Percentiles rank a stretch among this genome's conserved stretches.
phyloP scores from a whole-genome alignment of 1,140 invertebrate species.

The Penaeus indicus region DNA sequence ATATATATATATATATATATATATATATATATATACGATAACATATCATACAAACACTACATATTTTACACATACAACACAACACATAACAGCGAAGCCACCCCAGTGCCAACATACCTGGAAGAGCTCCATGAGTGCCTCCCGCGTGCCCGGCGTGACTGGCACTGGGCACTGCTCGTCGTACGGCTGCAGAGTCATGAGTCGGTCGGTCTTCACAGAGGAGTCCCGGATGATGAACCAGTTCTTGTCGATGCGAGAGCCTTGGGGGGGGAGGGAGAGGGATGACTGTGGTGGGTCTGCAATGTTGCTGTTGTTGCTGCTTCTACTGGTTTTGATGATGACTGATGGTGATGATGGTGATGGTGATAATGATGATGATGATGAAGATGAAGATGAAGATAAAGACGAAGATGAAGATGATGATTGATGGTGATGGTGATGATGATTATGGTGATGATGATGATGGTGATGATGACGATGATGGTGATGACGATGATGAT shows the following conservation, averaged over 20 bases:
- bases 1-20: too few relatives aligned
- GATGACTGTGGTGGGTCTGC: background rate
- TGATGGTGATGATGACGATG: background rate
- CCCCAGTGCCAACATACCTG: slow-evolving; percentile 69
- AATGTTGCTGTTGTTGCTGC: background rate
- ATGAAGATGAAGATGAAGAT: background rate
- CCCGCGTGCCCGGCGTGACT: slow-evolving; percentile 73
- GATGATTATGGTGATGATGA: background rate
- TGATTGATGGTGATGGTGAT: background rate
- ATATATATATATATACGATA: too few relatives aligned
- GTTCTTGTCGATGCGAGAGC: slow-evolving; percentile 85
- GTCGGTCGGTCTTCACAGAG: slow-evolving; percentile 83
- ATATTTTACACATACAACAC: too few relatives aligned
- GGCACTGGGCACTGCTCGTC: slow-evolving; percentile 73
- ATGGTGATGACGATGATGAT: background rate
- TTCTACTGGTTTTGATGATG: background rate
- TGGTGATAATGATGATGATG: background rate
- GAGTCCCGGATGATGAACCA: slow-evolving; percentile 90
- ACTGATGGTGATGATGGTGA: background rate
- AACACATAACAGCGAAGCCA: background rate
- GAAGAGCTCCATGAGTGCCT: slow-evolving; percentile 84
- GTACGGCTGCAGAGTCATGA: slow-evolving; percentile 83
- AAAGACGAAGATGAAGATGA: background rate
- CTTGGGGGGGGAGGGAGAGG: slow-evolving; percentile 69
- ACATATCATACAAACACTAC: too few relatives aligned